A percentile compares a stretch with the other conserved stretches of the same genome.
phyloP scores from a whole-genome alignment of 2,113 vertebrate species.

The Hippocampus barbouri region DNA sequence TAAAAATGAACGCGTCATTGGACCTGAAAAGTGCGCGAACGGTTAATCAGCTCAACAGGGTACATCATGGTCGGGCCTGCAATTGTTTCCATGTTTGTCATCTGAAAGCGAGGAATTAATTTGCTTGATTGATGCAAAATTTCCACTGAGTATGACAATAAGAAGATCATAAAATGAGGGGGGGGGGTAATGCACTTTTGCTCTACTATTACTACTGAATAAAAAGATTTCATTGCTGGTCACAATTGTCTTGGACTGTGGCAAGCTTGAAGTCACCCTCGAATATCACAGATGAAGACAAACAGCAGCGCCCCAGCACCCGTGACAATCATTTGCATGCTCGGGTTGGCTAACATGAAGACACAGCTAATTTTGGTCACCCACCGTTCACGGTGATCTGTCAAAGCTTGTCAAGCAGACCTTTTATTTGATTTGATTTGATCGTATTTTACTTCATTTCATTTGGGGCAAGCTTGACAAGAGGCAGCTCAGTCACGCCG shows the following conservation, averaged over 20 bases:
- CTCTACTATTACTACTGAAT: not conserved
- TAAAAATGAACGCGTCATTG: no score
- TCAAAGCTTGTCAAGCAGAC: conserved; percentile 53
- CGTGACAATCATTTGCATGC: not conserved
- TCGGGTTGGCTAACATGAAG: not conserved
- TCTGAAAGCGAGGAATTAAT: no score
- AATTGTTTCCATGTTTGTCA: no score
- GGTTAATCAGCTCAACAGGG: no score
- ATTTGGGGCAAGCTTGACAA: conserved; percentile 46
- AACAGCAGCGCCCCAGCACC: not conserved
- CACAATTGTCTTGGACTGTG: not conserved
- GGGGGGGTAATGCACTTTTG: not conserved
- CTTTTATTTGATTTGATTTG: conserved; percentile 2
- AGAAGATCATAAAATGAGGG: no score
- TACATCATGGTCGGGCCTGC: no score
- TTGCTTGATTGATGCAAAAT: no score
- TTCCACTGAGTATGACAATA: no score
- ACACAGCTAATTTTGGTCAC: conserved; percentile 30
- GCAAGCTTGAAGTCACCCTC: not conserved
- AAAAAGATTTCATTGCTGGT: not conserved
- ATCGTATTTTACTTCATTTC: not conserved
- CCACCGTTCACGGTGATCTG: conserved; percentile 32
- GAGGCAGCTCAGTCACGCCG: conserved; percentile 62
- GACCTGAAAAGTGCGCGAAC: no score
- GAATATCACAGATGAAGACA: not conserved